A percentile compares a stretch with the other conserved stretches of the same genome.
Conservation (phyloP, 2,113 vertebrate genomes). For the Psephotus haematonotus region DNA sequence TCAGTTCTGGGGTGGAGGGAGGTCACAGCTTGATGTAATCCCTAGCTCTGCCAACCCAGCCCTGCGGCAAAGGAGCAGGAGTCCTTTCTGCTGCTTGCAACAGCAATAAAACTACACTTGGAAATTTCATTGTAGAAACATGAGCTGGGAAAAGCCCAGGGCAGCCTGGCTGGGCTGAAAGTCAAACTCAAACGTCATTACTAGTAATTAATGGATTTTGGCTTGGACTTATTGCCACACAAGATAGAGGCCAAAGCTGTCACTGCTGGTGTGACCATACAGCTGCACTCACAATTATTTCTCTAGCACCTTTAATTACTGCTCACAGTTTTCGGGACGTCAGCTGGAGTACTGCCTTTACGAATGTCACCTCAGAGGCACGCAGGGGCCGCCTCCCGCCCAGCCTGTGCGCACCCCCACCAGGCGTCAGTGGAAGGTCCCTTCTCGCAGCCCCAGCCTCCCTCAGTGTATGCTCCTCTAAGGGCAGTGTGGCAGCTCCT, state of each 20-base stretch:
- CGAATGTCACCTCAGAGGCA: background rate
- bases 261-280: background rate
- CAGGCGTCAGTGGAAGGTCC: background rate
- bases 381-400: fast-evolving
- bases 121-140: background rate
- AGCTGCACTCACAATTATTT: background rate
- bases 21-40: background rate
- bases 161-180: background rate
- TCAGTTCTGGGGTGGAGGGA: background rate
- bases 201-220: slow-evolving; percentile 21
- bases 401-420: fast-evolving
- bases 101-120: background rate
- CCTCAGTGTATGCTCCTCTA: fast-evolving
- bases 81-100: background rate
- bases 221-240: background rate
- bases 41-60: background rate
- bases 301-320: background rate
- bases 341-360: background rate
- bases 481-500: background rate
- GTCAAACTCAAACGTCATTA: slow-evolving; percentile 3
- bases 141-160: background rate
- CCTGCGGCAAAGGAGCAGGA: background rate
- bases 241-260: background rate
- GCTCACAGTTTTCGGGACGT: fast-evolving
- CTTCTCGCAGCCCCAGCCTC: background rate